Evolutionary conservation across 2,113 vertebrate genomes (phyloP).

Genomic region (Gila orcuttii): DNA sequence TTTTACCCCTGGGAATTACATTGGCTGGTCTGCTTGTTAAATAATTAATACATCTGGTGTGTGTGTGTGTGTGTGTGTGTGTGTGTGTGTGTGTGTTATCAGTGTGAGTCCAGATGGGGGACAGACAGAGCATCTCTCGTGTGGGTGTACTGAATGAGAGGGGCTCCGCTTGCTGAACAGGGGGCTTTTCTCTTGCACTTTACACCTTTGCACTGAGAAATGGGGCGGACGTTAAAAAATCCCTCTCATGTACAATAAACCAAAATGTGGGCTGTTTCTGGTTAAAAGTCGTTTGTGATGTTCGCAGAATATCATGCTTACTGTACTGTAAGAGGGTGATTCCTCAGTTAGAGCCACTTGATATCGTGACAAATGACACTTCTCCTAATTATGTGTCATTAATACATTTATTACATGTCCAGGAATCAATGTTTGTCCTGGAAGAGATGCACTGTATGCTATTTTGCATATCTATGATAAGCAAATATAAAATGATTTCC

Average conservation of each 20-base stretch:
- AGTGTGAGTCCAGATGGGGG: neutral
- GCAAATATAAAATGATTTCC: neutral
- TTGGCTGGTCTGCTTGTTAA: neutral
- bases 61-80: neutral
- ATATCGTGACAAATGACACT: neutral
- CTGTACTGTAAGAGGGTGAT: conserved; percentile 8
- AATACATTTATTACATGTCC: neutral
- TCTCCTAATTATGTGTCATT: neutral
- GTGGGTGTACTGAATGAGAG: conserved; percentile 24
- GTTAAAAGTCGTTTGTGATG: conserved; percentile 26
- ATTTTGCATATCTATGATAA: neutral
- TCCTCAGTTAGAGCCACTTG: neutral
- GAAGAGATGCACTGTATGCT: neutral
- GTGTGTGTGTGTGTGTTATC: neutral
- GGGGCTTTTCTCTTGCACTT: conserved; percentile 39
- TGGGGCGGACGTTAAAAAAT: conserved; percentile 17
- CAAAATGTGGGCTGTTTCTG: conserved; percentile 36
- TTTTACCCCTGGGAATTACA: neutral
- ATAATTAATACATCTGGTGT: neutral
- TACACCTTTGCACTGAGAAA: conserved; percentile 1
- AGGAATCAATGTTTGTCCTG: neutral
- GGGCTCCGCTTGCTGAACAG: conserved; percentile 10
- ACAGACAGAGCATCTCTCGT: neutral
- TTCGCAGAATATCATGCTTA: conserved; percentile 3
- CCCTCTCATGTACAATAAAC: conserved; percentile 28